A percentile compares a stretch with the other conserved stretches of the same genome.
These are phyloP conservation scores for Mesitornis unicolor DNA, from an alignment of 2,113 vertebrate species.

Conservation along the genomic window DNA sequence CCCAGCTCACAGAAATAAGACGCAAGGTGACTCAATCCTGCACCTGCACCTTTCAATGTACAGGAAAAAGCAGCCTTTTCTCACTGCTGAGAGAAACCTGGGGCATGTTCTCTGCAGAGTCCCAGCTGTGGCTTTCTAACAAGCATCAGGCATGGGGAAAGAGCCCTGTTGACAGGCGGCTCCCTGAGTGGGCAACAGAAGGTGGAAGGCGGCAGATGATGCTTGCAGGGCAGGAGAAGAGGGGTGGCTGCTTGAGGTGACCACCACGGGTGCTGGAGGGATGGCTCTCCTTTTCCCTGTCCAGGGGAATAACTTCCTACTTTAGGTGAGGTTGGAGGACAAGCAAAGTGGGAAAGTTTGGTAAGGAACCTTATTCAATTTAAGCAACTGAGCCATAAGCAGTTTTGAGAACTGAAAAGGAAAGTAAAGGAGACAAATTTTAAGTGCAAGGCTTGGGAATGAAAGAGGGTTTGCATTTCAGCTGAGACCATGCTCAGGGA, in stretches of 20 bases:
- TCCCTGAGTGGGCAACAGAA: too few relatives aligned
- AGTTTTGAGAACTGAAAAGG: not conserved
- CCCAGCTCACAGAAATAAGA: not conserved
- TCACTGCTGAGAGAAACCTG: not conserved
- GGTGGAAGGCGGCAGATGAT: not conserved
- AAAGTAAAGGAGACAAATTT: not conserved
- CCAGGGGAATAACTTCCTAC: not conserved
- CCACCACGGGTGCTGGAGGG: not conserved
- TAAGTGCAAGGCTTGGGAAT: not conserved
- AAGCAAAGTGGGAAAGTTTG: not conserved
- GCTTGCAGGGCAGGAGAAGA: not conserved
- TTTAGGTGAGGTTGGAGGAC: not conserved
- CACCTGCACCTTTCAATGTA: not conserved
- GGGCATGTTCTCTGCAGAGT: not conserved
- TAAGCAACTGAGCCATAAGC: not conserved
- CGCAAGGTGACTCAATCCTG: not conserved
- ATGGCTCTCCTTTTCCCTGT: not conserved
- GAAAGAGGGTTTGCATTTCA: not conserved
- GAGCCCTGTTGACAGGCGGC: not conserved
- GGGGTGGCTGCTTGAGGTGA: rapidly evolving
- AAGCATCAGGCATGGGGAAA: not conserved
- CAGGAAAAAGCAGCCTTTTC: not conserved
- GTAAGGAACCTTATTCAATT: not conserved
- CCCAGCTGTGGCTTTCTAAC: not conserved
- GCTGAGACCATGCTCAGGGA: rapidly evolving